These are phyloP conservation scores for Sapajus apella DNA, from an alignment of 2,113 vertebrate genomes.

Conservation along the genomic window DNA sequence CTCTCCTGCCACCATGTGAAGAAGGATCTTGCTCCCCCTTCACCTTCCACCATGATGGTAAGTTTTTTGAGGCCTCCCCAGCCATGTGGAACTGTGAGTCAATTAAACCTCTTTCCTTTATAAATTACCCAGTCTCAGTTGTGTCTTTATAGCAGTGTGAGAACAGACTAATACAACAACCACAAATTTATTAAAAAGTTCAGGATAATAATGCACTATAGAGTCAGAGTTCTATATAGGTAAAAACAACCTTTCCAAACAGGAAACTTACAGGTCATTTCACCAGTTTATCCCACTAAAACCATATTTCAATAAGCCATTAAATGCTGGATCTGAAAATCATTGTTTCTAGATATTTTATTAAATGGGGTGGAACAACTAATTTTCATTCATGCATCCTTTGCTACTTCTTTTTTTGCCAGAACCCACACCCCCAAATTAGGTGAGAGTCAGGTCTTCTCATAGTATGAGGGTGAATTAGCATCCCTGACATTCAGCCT, in stretches of 20 bases:
- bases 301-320: not conserved
- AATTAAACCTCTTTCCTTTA: too few relatives aligned
- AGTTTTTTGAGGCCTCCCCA: too few relatives aligned
- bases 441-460: not conserved
- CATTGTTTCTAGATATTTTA: not conserved
- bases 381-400: not conserved
- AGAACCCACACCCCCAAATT: not conserved
- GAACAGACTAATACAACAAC: not conserved
- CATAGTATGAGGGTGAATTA: not conserved
- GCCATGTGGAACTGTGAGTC: too few relatives aligned
- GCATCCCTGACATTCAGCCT: not conserved
- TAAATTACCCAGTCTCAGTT: too few relatives aligned
- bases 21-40: too few relatives aligned
- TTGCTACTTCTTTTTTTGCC: not conserved
- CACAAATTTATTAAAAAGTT: constrained; percentile 3
- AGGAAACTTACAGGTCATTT: not conserved
- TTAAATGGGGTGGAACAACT: not conserved
- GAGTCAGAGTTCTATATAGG: not conserved
- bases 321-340: not conserved
- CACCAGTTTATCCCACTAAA: not conserved
- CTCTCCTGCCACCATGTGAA: too few relatives aligned
- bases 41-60: too few relatives aligned
- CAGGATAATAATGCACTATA: not conserved
- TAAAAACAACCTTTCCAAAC: not conserved
- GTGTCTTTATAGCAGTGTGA: too few relatives aligned